Evolutionary conservation across 2,888 invertebrate genomes (phyloP), one percentile per base, ranked within the genome.

Genomic region (Macrosiphum euphorbiae): DNA sequence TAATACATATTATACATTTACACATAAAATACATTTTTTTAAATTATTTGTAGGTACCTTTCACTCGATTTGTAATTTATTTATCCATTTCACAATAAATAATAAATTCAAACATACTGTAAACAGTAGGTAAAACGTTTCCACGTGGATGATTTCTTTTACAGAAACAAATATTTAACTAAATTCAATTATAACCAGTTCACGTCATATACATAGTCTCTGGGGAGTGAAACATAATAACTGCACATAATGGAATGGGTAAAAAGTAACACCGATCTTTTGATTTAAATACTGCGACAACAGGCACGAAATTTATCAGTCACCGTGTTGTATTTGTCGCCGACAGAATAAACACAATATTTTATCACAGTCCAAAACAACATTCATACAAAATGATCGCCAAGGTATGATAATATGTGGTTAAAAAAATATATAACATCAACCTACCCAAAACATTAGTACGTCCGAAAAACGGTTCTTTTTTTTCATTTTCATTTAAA

Each of bases 91-190:
- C 78, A 35, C 78, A 78, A 78, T 78, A 78, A 78, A 78, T 78
- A 35, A 78, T 78, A 35, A 78, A 78, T 78, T 78, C 78, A 35
- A 78, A 78, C 20, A 35, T 35, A 78, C 16, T 78, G 35, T 78
- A 20, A 35, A 78, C 78, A 78, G 78, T 78, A 61, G 61, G 28
- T 61, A 78, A 20, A 78, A 78, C 35, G 78, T 90, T 78, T 78
- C 41, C 26, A 90, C 35, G 52, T 41, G 52, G 52, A 35, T 61
- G 78, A 78, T 50, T 50, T 26, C 52, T 47, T n/a, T 78, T 78
- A 52, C 8, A 41, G 26, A 78, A 50, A 78, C 50, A 78, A 78
- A 90, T 90, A 90, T 61, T 28, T 47, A 85, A 85, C 85, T 44
- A 35, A 78, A 78, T 78, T 78, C 20, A 78, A 78, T 35, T 78